Base-by-base conservation (phyloP, 2,113 vertebrate genomes). In the Anoplopoma fimbria region DNA sequence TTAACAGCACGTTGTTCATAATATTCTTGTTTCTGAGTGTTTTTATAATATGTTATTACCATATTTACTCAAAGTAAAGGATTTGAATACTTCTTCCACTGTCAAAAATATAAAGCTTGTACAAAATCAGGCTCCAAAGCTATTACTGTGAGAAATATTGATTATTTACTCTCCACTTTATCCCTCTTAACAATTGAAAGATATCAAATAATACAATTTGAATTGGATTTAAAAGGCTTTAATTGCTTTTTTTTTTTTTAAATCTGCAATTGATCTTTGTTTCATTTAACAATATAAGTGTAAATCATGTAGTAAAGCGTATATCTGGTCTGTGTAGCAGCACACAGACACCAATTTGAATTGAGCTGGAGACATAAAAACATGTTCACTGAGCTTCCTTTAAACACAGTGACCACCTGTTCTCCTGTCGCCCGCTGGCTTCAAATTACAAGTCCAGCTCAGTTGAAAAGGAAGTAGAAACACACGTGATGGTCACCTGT, bases 351-450 rank as follows among this genome's bases (percentile, higher is more conserved):
- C 13, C 12, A 31, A 12, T 6, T 1, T 63, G 29, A 70, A 36
- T 40, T n/a, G n/a, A n/a, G 21, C 45, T 36, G 63, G 42, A 34
- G 33, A 12, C 60, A 38, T 62, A 51, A 72, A 68, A 58, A 53
- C 62, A 45, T 69, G 75, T 51, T 60, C 42, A 9, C 47, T 31
- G 33, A 76, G 34, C 49, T 42, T 17, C 29, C n/a, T 58, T 42
- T 15, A 73, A 77, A 62, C 49, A 84, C 4, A 69, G 53, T 42
- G 34, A 69, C 55, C 89, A 88, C 80, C 87, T 89, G 85, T 80
- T 70, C 71, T 40, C 49, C 9, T 21, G 69, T 70, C 6, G 9
- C 27, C 75, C 19, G 36, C 74, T 75, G 49, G 49, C 53, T 15
- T 88, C 72, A 62, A 79, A 87, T 89, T 38, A 86, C 79, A 86